phyloP scores from a whole-genome alignment of 2,888 invertebrate genomes.

The Drosophila bunnanda region DNA sequence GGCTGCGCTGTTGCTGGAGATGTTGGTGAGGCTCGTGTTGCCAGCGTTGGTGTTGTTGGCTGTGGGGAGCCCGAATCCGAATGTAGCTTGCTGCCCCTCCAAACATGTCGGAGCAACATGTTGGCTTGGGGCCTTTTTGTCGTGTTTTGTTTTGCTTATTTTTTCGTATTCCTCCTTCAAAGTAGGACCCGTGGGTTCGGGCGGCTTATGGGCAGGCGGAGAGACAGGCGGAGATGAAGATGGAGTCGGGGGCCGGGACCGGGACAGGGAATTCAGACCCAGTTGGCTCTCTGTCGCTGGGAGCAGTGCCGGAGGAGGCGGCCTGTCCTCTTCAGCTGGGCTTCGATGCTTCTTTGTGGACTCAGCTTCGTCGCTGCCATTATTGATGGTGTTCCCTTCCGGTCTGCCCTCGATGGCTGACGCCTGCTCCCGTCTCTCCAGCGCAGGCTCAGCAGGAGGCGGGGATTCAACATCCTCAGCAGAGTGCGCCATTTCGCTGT shows the following conservation, averaged over 20 bases:
- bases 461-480: conserved; percentile 20
- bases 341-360: conserved; percentile 45
- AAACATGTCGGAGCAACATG: conserved; percentile 62
- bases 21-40: conserved; percentile 25
- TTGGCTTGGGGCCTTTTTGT: conserved; percentile 34
- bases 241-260: conserved; percentile 56
- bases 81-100: conserved; percentile 68
- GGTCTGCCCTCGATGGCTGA: conserved; percentile 24
- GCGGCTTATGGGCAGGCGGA: conserved; percentile 26
- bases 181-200: conserved; percentile 58
- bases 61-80: conserved; percentile 30
- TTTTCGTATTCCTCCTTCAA: conserved; percentile 67
- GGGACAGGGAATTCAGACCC: conserved; percentile 77
- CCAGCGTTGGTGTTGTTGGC: conserved; percentile 43
- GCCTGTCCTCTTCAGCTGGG: conserved; percentile 26
- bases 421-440: neutral
- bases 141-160: conserved; percentile 81
- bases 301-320: neutral
- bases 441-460: conserved; percentile 13
- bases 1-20: conserved; percentile 40
- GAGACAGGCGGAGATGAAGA: conserved; percentile 69
- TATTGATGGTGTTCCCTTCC: conserved; percentile 48
- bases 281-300: conserved; percentile 35
- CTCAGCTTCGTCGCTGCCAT: conserved; percentile 25
- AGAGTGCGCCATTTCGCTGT: conserved; percentile 24